Base-by-base conservation (phyloP, 1,140 invertebrate species). In the Phenacoccus solenopsis region DNA sequence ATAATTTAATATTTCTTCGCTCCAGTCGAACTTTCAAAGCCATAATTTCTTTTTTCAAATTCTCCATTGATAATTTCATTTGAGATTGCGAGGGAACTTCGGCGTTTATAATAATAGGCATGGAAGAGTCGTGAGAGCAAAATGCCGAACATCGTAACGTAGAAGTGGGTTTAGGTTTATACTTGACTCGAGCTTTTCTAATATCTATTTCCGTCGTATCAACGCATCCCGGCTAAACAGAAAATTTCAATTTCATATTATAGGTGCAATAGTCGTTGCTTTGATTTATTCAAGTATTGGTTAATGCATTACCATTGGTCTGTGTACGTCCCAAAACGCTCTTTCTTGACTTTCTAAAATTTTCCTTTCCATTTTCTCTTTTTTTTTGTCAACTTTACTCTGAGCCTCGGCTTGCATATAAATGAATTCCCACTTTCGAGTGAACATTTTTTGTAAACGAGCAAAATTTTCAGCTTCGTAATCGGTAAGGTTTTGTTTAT, bases 391-490 rank as follows among this genome's bases (percentile, higher is more conserved):
- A 25, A 98, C 96, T 85, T 98, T 96, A 76, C 82, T 87, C 77
- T 88, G 86, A 1, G 86, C 86, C 77, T 81, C 80, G 74, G 74
- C 90, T 82, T 99, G 97, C 94, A 99, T 98, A 79, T 97, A 98
- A 73, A 99, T 98, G 78, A 99, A 98, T 81, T 99, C 97, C 97
- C 97, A 99, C 80, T 99, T 99, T 38, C 96, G 82, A 16, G 93
- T 96, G 79, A 99, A 98, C 92, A 98, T 98, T 83, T 99, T 99
- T 81, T 99, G 97, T 32, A 99, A 81, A 70, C 95, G 83, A 1
- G 97, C 96, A 68, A 99, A 81, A 78, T 98, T 98, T 78, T 99
- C 97, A 0, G 96, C 95, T 78, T 99, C 97, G 78, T 98, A 99
- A 80, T 98, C 95, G 0, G 96, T 96, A 74, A 99, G 81, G 79